These are phyloP conservation scores for Hafferia zeledoni DNA, from an alignment of 2,797 vertebrate genomes.

Conservation along the genomic window DNA sequence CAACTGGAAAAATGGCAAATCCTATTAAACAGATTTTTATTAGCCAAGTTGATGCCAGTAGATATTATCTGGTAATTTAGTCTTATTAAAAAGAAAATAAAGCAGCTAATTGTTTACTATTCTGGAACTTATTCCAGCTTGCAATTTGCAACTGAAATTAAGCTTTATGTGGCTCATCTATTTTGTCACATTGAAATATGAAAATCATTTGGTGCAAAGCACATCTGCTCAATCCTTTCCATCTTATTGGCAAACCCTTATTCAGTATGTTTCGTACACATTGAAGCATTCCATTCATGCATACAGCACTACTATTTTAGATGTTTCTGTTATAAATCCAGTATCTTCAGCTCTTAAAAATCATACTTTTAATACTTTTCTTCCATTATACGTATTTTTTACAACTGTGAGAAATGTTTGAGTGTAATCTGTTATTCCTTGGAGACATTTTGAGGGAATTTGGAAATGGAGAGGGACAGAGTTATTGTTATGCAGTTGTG, in stretches of 20 bases:
- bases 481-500: neutral
- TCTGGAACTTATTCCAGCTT: constrained; percentile 81
- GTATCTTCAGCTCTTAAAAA: neutral
- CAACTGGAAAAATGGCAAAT: constrained; percentile 87
- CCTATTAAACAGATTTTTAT: constrained; percentile 86
- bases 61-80: constrained; percentile 86
- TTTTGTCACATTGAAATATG: constrained; percentile 86
- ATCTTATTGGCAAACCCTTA: constrained; percentile 47
- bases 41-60: constrained; percentile 85
- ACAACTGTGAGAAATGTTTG: neutral
- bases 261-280: constrained; percentile 61
- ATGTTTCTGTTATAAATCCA: neutral
- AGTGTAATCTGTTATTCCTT: neutral
- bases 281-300: constrained; percentile 55
- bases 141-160: constrained; percentile 83
- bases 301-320: neutral
- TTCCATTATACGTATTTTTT: neutral
- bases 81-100: constrained; percentile 87
- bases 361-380: neutral
- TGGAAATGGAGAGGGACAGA: neutral
- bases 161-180: constrained; percentile 82
- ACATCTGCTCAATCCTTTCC: constrained; percentile 76
- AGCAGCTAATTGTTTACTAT: constrained; percentile 86
- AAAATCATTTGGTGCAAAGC: constrained; percentile 78
- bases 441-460: neutral